Evolutionary conservation across 2,113 vertebrate genomes (phyloP), one percentile per base, ranked within the genome.

Genomic region (Bagarius yarrelli): DNA sequence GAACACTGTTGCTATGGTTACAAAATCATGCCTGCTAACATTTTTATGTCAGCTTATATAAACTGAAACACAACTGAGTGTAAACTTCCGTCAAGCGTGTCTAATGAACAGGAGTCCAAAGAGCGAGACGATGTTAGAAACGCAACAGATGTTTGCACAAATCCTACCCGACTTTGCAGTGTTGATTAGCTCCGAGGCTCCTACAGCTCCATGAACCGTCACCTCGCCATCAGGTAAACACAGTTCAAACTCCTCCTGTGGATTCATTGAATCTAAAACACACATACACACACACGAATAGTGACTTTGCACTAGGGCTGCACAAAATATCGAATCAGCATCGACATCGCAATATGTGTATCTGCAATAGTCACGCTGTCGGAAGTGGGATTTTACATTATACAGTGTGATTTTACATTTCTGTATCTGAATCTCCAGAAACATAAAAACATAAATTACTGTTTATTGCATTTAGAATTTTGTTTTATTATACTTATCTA

Each of bases 171-270:
- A 98, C 93, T 99, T 99, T 86, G 97, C 96, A 76, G 97, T 99
- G 92, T 98, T 99, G 92, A 96, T 95, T 85, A 99, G 97, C 87
- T 99, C 98, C 50, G 96, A 96, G 80, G 96, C 92, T 88, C 95
- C 97, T 80, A 99, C 95, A 73, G 98, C 98, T 87, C 97, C 97
- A 3, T 99, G 97, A 87, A 99, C 95, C 0, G 95, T 96, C 86
- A 99, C 96, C 25, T 99, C 98, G 56, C 96, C 98, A 21, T 99
- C 97, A 79, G 96, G 95, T 89, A 97, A 94, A 90, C 96, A 98
- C 85, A 99, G 94, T 86, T 99, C 98, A 94, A 99, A 98, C 90
- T 99, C 98, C 85, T 99, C 97, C 88, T 95, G 92, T 44, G 94
- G 94, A 85, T 94, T 95, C 85, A 95, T 89, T 77, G 93, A 95